Conservation (phyloP, 2,797 vertebrate genomes). For the Sphaeramia orbicularis region DNA sequence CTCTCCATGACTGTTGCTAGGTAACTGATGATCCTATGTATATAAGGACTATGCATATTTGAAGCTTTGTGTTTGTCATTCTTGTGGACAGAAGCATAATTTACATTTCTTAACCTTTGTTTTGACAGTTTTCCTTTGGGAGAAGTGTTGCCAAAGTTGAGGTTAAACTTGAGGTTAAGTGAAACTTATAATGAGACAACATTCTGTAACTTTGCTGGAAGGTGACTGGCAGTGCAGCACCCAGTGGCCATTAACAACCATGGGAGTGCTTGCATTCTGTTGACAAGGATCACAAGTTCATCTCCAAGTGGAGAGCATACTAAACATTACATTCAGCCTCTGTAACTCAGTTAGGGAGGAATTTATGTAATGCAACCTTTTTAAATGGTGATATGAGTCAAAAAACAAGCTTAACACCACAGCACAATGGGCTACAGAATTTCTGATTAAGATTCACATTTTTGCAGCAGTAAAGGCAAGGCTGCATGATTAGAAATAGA, state of each 20-base stretch:
- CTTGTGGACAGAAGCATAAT: constrained; percentile 12
- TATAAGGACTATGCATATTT: constrained; percentile 40
- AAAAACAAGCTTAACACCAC: constrained; percentile 4
- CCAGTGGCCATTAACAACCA: not conserved
- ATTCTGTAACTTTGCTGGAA: constrained; percentile 1
- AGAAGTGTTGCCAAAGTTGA: constrained; percentile 11
- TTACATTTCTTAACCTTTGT: constrained; percentile 27
- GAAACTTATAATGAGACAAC: constrained; percentile 14
- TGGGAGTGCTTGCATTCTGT: constrained; percentile 13
- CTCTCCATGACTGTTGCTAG: constrained; percentile 56
- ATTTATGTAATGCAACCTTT: not conserved
- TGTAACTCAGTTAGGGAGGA: not conserved
- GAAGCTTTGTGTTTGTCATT: constrained; percentile 26
- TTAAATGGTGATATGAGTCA: constrained; percentile 5
- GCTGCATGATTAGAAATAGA: not conserved
- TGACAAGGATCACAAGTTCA: constrained; percentile 13
- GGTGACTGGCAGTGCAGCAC: not conserved
- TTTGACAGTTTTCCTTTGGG: constrained; percentile 5
- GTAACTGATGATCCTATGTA: constrained; percentile 54
- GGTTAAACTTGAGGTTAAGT: constrained; percentile 19
- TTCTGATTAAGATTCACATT: not conserved
- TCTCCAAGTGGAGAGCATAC: constrained; percentile 17
- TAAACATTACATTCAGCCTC: constrained; percentile 23
- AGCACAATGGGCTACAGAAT: not conserved
- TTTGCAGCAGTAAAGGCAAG: not conserved